phyloP scores from a whole-genome alignment of 2,113 vertebrate genomes.

The Rutilus rutilus region DNA sequence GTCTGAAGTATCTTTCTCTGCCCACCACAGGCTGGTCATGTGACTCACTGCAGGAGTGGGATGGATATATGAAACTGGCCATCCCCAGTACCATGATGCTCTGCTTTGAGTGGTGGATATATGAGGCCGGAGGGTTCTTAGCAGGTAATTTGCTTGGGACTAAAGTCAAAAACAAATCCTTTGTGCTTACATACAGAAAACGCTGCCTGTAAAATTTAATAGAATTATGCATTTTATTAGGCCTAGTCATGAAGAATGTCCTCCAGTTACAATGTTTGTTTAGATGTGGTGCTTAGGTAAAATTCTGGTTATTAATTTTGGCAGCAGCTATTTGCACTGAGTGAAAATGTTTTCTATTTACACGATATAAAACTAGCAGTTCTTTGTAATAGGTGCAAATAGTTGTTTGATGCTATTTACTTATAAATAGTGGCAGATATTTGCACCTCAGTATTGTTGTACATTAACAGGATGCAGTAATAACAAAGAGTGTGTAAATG shows the following conservation, averaged over 20 bases:
- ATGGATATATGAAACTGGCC: constrained; percentile 80
- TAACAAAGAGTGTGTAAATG: no score
- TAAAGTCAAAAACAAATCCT: neutral
- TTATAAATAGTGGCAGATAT: no score
- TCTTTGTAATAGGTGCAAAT: no score
- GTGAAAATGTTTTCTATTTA: no score
- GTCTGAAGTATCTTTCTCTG: constrained; percentile 19
- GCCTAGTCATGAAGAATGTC: neutral
- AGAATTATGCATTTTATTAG: neutral
- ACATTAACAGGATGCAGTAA: no score
- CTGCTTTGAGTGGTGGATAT: constrained; percentile 91
- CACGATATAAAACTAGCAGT: no score
- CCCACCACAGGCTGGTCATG: constrained; percentile 80
- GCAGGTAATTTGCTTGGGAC: constrained; percentile 72
- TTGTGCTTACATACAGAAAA: neutral
- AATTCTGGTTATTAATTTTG: neutral
- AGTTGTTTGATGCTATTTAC: no score
- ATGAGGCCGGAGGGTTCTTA: constrained; percentile 85
- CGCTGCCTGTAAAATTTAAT: neutral
- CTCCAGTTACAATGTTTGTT: constrained; percentile 14
- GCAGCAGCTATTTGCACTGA: no score
- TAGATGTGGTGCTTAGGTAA: constrained; percentile 1
- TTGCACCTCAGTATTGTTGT: no score
- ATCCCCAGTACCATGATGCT: constrained; percentile 87
- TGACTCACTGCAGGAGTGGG: constrained; percentile 86